phyloP scores from a whole-genome alignment of 1,140 invertebrate species.

The Brachionus calyciflorus region DNA sequence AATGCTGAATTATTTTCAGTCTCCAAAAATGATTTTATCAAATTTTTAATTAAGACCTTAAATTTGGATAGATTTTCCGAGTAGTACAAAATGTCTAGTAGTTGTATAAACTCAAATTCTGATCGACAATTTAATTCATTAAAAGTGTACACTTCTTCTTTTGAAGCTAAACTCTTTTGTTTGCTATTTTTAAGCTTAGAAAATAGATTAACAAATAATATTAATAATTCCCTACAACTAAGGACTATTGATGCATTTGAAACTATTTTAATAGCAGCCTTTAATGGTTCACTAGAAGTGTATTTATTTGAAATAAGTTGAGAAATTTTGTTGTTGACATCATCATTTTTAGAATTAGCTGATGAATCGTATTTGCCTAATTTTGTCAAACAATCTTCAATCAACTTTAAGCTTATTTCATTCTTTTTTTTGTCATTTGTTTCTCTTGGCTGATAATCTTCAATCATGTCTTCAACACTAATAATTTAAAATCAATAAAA shows the following conservation, averaged over 20 bases:
- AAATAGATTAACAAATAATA: not conserved
- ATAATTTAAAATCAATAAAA: no score
- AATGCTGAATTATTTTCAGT: not conserved
- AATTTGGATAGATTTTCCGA: conserved; percentile 17
- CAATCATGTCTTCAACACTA: conserved; percentile 21
- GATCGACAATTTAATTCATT: not conserved
- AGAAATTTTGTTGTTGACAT: not conserved
- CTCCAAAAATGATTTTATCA: not conserved
- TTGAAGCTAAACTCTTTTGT: not conserved
- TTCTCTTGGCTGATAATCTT: not conserved
- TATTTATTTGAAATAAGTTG: conserved; percentile 1
- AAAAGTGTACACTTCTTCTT: not conserved
- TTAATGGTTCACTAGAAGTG: not conserved
- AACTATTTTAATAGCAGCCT: conserved; percentile 10
- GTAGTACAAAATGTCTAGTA: not conserved
- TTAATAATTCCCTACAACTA: not conserved
- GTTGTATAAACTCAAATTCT: conserved; percentile 9
- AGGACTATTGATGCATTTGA: not conserved
- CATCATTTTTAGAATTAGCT: not conserved
- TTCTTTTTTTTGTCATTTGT: not conserved
- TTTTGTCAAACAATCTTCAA: conserved; percentile 19
- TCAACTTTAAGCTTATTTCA: not conserved
- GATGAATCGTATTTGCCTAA: conserved; percentile 6
- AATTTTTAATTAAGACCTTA: conserved; percentile 16
- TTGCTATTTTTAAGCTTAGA: not conserved